Conservation (phyloP, 2,113 vertebrate genomes). For the Nymphicus hollandicus region DNA sequence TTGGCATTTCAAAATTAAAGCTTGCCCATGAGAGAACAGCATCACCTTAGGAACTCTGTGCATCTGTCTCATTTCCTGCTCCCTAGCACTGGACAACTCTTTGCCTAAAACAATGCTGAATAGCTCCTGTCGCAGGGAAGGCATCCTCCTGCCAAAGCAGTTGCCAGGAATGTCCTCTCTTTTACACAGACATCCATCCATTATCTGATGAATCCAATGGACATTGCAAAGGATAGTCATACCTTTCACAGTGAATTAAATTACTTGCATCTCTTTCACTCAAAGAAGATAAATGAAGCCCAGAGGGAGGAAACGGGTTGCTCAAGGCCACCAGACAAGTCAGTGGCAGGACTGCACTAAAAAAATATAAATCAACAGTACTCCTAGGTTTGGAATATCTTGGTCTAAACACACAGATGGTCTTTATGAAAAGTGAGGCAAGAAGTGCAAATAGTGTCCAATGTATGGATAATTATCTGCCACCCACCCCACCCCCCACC, state of each 20-base stretch:
- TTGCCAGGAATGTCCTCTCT: background rate
- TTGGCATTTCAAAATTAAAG: background rate
- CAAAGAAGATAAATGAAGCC: background rate
- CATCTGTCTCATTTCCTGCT: background rate
- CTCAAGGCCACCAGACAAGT: background rate
- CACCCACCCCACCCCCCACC: fast-evolving
- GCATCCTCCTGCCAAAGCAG: background rate
- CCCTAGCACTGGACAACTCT: background rate
- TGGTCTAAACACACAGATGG: background rate
- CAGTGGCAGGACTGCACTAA: background rate
- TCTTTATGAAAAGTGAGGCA: background rate
- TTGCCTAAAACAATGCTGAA: background rate
- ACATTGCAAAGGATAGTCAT: background rate
- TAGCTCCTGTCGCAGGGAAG: background rate
- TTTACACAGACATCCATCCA: background rate
- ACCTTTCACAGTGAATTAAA: background rate
- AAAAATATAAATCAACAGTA: background rate
- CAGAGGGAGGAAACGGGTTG: background rate
- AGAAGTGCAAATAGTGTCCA: background rate
- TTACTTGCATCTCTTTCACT: background rate
- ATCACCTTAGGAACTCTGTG: background rate
- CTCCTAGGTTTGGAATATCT: background rate
- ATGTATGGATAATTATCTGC: background rate
- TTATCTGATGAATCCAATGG: background rate
- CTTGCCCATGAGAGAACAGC: background rate